A percentile compares a stretch with the other conserved stretches of the same genome.
These are phyloP conservation scores for Malurus alboscapulatus DNA, from an alignment of 2,113 vertebrate genomes.

Conservation along the genomic window DNA sequence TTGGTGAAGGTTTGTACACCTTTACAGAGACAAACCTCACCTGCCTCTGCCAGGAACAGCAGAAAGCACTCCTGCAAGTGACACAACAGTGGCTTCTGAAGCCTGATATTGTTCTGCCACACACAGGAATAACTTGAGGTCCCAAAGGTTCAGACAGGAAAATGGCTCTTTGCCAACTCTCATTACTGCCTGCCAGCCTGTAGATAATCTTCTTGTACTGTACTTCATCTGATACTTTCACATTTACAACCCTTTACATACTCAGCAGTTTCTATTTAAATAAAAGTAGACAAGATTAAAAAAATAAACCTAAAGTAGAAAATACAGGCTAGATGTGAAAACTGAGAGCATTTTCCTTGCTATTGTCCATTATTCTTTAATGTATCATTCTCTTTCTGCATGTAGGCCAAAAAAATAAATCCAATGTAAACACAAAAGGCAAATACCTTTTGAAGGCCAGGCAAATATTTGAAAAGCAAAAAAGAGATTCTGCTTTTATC, in stretches of 20 bases:
- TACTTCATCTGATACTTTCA: constrained; percentile 46
- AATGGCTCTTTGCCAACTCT: constrained; percentile 17
- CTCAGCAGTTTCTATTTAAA: constrained; percentile 53
- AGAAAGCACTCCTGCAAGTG: neutral
- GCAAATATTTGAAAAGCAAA: constrained; percentile 88
- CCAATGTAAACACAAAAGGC: constrained; percentile 81
- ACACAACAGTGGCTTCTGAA: neutral
- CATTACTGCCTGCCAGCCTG: constrained; percentile 27
- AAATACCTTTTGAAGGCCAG: constrained; percentile 85
- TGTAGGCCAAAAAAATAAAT: constrained; percentile 75
- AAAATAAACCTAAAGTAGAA: constrained; percentile 23
- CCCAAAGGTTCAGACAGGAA: neutral
- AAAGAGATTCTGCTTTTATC: constrained; percentile 69
- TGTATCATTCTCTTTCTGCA: constrained; percentile 63
- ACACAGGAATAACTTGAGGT: neutral
- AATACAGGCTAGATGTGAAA: constrained; percentile 29
- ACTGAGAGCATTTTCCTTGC: constrained; percentile 46
- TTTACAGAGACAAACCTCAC: neutral
- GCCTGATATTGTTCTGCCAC: constrained; percentile 4
- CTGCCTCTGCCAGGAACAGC: neutral
- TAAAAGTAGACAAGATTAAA: constrained; percentile 19
- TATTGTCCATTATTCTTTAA: constrained; percentile 68
- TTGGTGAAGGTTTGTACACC: neutral
- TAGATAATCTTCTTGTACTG: constrained; percentile 35
- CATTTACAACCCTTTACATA: constrained; percentile 17